Evolutionary conservation across 2,888 invertebrate species (phyloP), one percentile per base, ranked within the genome.

Genomic region (Diarsia dahlii): DNA sequence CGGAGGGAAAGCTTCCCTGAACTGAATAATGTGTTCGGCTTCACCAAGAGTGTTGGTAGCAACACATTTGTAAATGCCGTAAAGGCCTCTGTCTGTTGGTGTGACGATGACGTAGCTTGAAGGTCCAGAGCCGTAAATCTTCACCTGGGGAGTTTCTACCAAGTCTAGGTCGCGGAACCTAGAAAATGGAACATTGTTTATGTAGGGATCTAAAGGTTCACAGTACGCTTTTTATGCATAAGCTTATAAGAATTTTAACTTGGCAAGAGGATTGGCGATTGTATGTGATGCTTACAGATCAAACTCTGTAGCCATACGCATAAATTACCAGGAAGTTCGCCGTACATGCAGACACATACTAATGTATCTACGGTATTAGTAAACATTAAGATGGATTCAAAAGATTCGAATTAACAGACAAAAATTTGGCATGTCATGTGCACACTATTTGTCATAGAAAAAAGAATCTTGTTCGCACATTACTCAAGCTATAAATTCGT

Each of bases 1-100:
- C 0, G 99, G 99, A 2, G 97, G 97, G 66, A 97, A 97, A 0
- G 98, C 99, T 93, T 98, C 97, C 86, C 97, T 97, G 80, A 99
- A 95, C 78, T 97, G 97, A 89, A 98, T 97, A n/a, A 95, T 95
- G 81, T 97, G 97, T 81, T 97, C 97, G 5, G 97, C 97, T 69
- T 96, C 97, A 6, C 99, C 99, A 66, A 98, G 97, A 34, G 96
- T 95, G 90, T 99, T 99, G 3, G 97, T 97, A 0, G 99, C 99
- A 66, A 98, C 96, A 91, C 99, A 99, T 91, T 98, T 98, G 94
- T 99, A 99, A 39, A 96, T 95, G 0, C 98, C 98, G 88, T 98
- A 99, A 76, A 97, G 97, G 56, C 97, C 95, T 18, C 94, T 94
- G 80, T 98, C 97, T 0, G 97, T 90, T 0, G 99, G 98, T 10